phyloP scores from a whole-genome alignment of 2,888 invertebrate species.

The Melinopterus prodromus region DNA sequence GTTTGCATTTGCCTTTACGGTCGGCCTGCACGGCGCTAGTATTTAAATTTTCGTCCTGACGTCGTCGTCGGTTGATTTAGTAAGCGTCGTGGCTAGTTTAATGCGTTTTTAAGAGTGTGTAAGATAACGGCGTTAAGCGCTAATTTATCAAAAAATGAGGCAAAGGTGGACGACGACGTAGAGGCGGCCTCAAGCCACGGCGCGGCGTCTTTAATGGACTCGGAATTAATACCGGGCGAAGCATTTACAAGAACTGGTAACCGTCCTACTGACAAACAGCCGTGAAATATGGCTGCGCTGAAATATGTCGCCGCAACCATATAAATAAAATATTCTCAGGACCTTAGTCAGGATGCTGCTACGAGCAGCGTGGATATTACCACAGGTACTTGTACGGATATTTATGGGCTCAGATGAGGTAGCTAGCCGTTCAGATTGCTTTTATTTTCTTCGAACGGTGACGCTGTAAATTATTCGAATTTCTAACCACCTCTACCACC shows the following conservation, averaged over 20 bases:
- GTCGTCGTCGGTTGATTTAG: not conserved
- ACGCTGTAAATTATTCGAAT: not conserved
- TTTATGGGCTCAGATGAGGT: not conserved
- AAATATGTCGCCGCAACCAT: slow-evolving; percentile 5
- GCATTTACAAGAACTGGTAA: slow-evolving; percentile 23
- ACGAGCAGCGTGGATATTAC: not conserved
- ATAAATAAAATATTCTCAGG: slow-evolving; percentile 4
- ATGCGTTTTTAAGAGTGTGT: slow-evolving; percentile 22
- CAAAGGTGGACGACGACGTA: not conserved
- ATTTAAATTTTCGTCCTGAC: not conserved
- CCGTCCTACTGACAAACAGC: slow-evolving; percentile 17
- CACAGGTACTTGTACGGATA: not conserved
- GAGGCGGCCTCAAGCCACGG: not conserved
- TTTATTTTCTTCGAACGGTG: not conserved
- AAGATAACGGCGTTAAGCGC: slow-evolving; percentile 18
- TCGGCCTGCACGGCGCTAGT: not conserved
- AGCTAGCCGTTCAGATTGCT: not conserved
- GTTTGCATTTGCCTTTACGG: not conserved
- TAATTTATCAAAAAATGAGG: slow-evolving; percentile 19
- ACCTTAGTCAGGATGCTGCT: slow-evolving; percentile 4
- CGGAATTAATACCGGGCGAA: slow-evolving; percentile 15
- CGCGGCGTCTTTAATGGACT: not conserved
- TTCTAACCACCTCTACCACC: not conserved
- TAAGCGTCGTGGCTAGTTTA: slow-evolving; percentile 7
- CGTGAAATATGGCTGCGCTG: slow-evolving; percentile 15